phyloP scores from a whole-genome alignment of 2,113 vertebrate species.

The Rhinogobius similis region DNA sequence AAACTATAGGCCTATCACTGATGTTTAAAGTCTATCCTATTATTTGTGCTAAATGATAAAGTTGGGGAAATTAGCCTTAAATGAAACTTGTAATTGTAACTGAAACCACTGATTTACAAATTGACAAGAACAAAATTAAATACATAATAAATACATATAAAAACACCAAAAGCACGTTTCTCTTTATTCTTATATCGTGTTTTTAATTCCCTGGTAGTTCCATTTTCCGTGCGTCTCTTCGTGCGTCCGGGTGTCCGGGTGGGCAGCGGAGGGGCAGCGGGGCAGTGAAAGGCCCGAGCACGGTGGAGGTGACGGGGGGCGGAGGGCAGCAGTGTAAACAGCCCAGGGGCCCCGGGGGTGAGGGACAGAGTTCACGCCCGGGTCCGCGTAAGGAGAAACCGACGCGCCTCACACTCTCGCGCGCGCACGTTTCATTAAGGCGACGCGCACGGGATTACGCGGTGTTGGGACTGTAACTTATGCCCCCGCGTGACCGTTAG shows the following conservation, averaged over 20 bases:
- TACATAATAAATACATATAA: background rate
- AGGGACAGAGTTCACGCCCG: constrained; percentile 83
- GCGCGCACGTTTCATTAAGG: constrained; percentile 78
- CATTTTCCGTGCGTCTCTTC: background rate
- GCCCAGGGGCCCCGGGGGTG: constrained; percentile 64
- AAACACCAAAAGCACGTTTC: too few species aligned
- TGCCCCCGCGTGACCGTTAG: constrained; percentile 66
- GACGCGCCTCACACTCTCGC: constrained; percentile 53
- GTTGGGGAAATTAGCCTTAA: too few species aligned
- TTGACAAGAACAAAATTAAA: background rate
- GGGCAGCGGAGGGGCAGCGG: constrained; percentile 74
- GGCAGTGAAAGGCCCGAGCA: constrained; percentile 69
- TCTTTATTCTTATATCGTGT: background rate
- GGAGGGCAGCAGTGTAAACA: constrained; percentile 76
- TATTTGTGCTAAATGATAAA: background rate
- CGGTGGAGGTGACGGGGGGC: constrained; percentile 43
- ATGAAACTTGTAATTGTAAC: background rate
- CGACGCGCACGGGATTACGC: constrained; percentile 72
- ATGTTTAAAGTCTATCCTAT: background rate
- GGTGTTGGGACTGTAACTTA: constrained; percentile 66
- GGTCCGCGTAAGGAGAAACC: constrained; percentile 82
- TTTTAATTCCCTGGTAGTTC: background rate
- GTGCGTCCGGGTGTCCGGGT: constrained; percentile 41
- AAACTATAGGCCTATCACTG: background rate
- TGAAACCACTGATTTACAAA: background rate